Percentiles rank a stretch among this genome's conserved stretches.
Evolutionary conservation across 2,888 invertebrate genomes (phyloP).

Genomic region (Cinara cedri): DNA sequence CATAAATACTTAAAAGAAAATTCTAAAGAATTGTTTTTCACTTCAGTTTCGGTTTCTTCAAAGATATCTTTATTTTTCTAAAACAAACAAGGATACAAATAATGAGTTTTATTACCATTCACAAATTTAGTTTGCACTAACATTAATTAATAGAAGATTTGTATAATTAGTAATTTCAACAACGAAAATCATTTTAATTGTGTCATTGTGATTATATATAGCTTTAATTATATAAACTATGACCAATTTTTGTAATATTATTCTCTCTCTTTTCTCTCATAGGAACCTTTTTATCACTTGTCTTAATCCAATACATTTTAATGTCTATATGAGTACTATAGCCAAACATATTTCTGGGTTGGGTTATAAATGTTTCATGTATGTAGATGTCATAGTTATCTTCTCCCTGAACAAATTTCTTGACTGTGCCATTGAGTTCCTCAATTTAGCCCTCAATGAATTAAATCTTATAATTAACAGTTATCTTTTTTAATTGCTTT

Average conservation of each 20-base stretch:
- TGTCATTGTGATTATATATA: too few species aligned
- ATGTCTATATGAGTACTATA: background rate
- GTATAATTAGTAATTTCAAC: too few species aligned
- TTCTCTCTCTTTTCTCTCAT: background rate
- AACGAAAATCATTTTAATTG: too few species aligned
- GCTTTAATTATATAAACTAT: too few species aligned
- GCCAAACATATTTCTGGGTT: background rate
- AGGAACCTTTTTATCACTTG: background rate
- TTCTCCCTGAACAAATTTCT: background rate
- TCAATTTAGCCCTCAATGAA: background rate
- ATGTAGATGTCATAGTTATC: background rate
- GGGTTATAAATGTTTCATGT: background rate
- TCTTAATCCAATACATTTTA: background rate
- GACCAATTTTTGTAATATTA: background rate
- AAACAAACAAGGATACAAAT: background rate
- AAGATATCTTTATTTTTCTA: constrained; percentile 64
- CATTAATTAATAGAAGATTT: too few species aligned
- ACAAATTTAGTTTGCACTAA: background rate
- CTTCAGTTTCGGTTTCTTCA: constrained; percentile 64
- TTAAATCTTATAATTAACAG: too few species aligned
- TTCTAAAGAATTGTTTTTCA: constrained; percentile 54
- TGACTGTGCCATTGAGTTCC: background rate
- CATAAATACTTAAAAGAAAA: constrained; percentile 43
- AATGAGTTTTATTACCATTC: background rate
- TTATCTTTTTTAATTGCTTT: too few species aligned